Percentiles rank a stretch among this genome's conserved stretches.
Conservation (phyloP, 2,113 vertebrate genomes). For the Edolisoma coerulescens region DNA sequence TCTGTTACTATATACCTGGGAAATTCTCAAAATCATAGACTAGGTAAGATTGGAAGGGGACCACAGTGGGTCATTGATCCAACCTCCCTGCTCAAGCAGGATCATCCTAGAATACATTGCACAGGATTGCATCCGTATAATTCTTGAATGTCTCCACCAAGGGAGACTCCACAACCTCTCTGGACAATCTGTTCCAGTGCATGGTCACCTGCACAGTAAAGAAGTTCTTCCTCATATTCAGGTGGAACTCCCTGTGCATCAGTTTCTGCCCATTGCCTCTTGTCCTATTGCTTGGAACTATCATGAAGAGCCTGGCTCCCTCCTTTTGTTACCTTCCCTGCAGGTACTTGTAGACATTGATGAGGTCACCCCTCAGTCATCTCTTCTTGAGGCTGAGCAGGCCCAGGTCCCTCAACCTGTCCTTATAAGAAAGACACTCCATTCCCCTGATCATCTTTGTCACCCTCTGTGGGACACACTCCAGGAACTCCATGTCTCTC, state of each 20-base stretch:
- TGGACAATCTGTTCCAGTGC: accelerated
- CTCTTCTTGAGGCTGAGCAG: not conserved
- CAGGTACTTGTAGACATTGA: not conserved
- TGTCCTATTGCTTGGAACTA: not conserved
- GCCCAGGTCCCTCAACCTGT: not conserved
- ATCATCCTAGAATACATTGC: not conserved
- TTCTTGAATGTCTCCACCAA: not conserved
- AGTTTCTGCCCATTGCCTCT: not conserved
- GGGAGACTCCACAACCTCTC: not conserved
- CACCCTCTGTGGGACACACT: not conserved
- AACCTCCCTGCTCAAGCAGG: not conserved
- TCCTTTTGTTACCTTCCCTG: not conserved
- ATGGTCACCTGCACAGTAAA: accelerated
- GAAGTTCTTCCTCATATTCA: not conserved
- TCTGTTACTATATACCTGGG: not conserved
- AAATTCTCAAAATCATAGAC: not conserved
- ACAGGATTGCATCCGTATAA: not conserved
- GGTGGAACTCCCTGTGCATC: not conserved
- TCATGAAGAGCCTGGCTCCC: not conserved
- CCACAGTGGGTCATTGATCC: not conserved
- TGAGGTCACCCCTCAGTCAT: not conserved
- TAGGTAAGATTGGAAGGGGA: not conserved
- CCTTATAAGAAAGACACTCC: not conserved
- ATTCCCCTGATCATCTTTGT: too few relatives aligned
- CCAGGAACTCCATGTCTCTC: not conserved